phyloP scores from a whole-genome alignment of 35 echinoderm and acorn worm genomes.

The Heliocidaris erythrogramma region DNA sequence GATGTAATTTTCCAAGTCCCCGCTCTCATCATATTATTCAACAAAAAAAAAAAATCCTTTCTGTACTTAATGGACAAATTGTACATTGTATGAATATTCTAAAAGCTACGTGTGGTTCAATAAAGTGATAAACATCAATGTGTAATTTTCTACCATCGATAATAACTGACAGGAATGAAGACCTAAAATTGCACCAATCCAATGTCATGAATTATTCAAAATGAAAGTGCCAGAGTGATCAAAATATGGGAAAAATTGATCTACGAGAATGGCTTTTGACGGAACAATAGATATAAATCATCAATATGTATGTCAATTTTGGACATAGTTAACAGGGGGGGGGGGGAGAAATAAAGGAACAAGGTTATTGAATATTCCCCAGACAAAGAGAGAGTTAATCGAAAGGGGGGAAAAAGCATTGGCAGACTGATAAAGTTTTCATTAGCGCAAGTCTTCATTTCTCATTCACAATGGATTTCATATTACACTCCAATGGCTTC shows the following conservation, averaged over 20 bases:
- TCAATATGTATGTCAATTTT: neutral
- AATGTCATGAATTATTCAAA: neutral
- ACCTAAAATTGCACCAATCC: neutral
- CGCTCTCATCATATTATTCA: too few relatives aligned
- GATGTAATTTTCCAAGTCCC: too few relatives aligned
- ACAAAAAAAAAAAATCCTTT: too few relatives aligned
- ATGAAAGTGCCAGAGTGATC: neutral
- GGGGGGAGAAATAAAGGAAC: too few relatives aligned
- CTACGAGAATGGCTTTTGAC: neutral
- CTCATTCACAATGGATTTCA: neutral
- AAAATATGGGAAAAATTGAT: neutral
- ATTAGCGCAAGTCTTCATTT: neutral
- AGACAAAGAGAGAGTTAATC: too few relatives aligned
- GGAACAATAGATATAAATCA: neutral
- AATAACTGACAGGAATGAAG: neutral
- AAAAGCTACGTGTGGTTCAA: too few relatives aligned
- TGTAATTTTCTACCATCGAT: neutral
- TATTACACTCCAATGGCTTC: neutral
- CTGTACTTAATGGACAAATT: too few relatives aligned
- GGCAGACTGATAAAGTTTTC: neutral
- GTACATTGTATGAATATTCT: too few relatives aligned
- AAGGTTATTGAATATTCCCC: too few relatives aligned
- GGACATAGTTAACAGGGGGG: neutral
- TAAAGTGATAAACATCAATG: too few relatives aligned
- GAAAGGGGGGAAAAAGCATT: neutral